These are phyloP conservation scores for Heterodera schachtii DNA, from an alignment of 1,140 invertebrate species.

Conservation along the genomic window DNA sequence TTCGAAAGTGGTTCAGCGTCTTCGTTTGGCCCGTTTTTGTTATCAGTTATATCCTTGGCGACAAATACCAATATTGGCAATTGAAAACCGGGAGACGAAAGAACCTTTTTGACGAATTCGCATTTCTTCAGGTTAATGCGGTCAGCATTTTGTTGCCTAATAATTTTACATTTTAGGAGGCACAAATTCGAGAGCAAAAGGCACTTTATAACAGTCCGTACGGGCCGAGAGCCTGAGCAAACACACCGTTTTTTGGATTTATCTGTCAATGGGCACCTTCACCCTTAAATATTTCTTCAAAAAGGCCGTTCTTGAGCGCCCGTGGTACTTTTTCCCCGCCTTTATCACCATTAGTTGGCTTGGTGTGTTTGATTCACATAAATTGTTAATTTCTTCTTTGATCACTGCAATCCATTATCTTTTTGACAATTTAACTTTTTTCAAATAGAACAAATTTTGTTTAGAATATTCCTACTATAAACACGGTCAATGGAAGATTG, in stretches of 20 bases:
- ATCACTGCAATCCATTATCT: too few species aligned
- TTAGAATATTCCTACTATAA: slow-evolving; percentile 19
- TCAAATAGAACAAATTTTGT: not conserved
- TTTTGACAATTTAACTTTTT: too few species aligned
- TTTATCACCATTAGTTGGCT: not conserved
- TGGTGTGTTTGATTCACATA: not conserved
- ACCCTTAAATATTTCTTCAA: slow-evolving; percentile 24
- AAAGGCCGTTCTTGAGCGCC: slow-evolving; percentile 24
- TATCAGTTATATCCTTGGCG: not conserved
- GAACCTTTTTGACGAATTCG: not conserved
- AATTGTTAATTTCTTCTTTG: too few species aligned
- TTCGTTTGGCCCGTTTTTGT: not conserved
- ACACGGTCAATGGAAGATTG: not conserved
- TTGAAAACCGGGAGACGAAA: slow-evolving; percentile 11
- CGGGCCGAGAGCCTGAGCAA: not conserved
- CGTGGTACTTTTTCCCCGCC: slow-evolving; percentile 15
- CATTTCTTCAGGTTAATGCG: not conserved
- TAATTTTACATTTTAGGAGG: not conserved
- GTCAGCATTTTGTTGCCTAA: not conserved
- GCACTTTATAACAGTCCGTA: not conserved
- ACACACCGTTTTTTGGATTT: not conserved
- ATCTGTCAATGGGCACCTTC: slow-evolving; percentile 19
- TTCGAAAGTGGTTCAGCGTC: slow-evolving; percentile 1
- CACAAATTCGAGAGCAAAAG: not conserved
- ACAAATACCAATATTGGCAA: slow-evolving; percentile 7